Base-by-base conservation (phyloP, 1,140 invertebrate genomes). In the Philotrypesis tridentata region DNA sequence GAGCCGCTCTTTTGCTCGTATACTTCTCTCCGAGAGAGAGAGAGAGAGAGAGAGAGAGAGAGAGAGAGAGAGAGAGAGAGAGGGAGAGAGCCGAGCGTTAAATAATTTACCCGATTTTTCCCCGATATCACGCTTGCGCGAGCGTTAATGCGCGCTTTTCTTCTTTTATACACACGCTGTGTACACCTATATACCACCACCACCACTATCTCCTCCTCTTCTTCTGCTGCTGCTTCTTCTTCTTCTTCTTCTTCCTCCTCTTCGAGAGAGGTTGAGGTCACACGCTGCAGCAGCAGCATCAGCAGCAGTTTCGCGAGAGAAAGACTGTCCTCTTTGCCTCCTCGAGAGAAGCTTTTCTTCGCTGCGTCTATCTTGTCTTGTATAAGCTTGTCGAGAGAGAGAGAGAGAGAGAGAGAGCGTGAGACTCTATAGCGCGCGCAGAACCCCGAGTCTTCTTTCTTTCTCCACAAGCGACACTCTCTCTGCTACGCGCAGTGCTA, bases 71-170 rank as follows among this genome's bases (percentile, higher is more conserved):
- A n/a, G n/a, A n/a, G n/a, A n/a, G n/a, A n/a, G n/a, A n/a, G n/a
- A n/a, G n/a, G n/a, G n/a, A n/a, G n/a, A n/a, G n/a, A n/a, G n/a
- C n/a, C n/a, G n/a, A 71, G 87, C 86, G 88, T 88, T 89, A 89
- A 90, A 90, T 90, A 90, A 90, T 89, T 90, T 90, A 89, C 84
- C 84, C 75, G 84, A 88, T 90, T 90, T 90, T 90, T 90, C 85
- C 82, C 70, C 75, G 40, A 80, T 73, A 74, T 37, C 67, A n/a
- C 71, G 71, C n/a, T 63, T 25, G 63, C 25, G 33, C 25, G 33
- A 33, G 37, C 48, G 73, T 11, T 84, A 63, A 48, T 25, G 25
- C 60, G 12, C 25, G 72, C 67, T 79, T 55, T 48, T 74, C 21
- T 43, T 40, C 37, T 12, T 43, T 25, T 23, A 23, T 23, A 33